Evolutionary conservation across 2,797 vertebrate species (phyloP).

Genomic region (Phalloptychus januarius): DNA sequence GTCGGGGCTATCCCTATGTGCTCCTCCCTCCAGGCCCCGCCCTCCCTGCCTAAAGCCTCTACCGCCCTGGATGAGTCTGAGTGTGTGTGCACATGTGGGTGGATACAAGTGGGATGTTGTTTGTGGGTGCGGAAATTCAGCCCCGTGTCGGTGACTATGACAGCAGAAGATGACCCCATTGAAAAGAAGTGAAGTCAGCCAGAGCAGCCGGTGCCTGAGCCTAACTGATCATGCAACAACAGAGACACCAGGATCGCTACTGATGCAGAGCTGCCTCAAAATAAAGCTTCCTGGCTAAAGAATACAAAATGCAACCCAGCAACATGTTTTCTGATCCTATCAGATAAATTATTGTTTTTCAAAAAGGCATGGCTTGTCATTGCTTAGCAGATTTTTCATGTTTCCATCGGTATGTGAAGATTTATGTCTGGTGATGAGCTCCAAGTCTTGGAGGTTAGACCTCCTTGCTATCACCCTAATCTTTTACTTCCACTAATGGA

Average conservation of each 20-base stretch:
- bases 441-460: not conserved
- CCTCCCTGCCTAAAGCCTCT: slow-evolving; percentile 29
- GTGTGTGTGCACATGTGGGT: slow-evolving; percentile 25
- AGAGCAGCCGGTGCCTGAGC: slow-evolving; percentile 62
- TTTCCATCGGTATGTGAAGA: not conserved
- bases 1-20: slow-evolving; percentile 66
- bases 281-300: not conserved
- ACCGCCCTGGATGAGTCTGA: slow-evolving; percentile 40
- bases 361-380: not conserved
- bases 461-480: not conserved
- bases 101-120: slow-evolving; percentile 20
- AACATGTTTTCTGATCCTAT: not conserved
- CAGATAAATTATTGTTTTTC: not conserved
- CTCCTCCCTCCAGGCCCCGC: slow-evolving; percentile 8
- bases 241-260: slow-evolving; percentile 30
- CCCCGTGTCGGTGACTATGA: slow-evolving; percentile 67
- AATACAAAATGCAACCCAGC: not conserved
- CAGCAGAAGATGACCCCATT: slow-evolving; percentile 76
- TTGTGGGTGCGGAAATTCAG: slow-evolving; percentile 49
- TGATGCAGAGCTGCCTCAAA: slow-evolving; percentile 29
- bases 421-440: not conserved
- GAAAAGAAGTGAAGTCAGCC: slow-evolving; percentile 75
- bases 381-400: not conserved
- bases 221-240: slow-evolving; percentile 72
- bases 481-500: not conserved